Evolutionary conservation across 2,113 vertebrate species (phyloP), one percentile per base, ranked within the genome.

Genomic region (mouse (Mus musculus)): DNA sequence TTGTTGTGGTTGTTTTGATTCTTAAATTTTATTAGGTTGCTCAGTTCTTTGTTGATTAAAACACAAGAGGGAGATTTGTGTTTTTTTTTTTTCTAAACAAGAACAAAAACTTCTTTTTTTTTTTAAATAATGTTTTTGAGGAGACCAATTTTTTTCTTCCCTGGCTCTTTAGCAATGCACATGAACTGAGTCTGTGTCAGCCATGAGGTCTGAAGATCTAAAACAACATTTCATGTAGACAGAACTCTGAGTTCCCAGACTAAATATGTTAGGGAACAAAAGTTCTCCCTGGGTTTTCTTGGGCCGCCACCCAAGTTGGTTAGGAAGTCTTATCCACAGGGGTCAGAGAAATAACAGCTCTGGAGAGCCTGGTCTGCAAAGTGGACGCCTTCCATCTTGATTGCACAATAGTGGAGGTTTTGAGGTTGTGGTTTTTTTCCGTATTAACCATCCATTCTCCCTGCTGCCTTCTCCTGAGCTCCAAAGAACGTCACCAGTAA

Each of bases 101-200:
- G 52, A 95, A 98, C 97, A 98, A 97, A 42, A 95, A 97, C 93
- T 95, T 97, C 98, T 94, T 97, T 98, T 98, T 98, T 49, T 98
- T 81, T 80, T 80, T 33, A 30, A 93, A 89, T 76, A 95, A 97
- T 92, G 88, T 94, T 96, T 97, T 96, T 6, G 0, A 96, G 81
- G 8, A 96, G 92, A 97, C 0, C 0, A 87, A 49, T 49, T 87
- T 95, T 95, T 98, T 98, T 98, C 98, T 96, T 98, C 96, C 93
- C 7, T 0, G 90, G 26, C 96, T 98, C 95, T 97, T 98, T 96
- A 97, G 95, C 97, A 98, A 98, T 46, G 56, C 94, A 95, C 86
- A 96, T 97, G 89, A 95, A 90, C 88, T 96, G 95, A 97, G 72
- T 96, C 96, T 97, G 76, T 97, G 98, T 97, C 97, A 97, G 95